A percentile compares a stretch with the other conserved stretches of the same genome.
Conservation (phyloP, 2,888 invertebrate species). For the Lydus trimaculatus region DNA sequence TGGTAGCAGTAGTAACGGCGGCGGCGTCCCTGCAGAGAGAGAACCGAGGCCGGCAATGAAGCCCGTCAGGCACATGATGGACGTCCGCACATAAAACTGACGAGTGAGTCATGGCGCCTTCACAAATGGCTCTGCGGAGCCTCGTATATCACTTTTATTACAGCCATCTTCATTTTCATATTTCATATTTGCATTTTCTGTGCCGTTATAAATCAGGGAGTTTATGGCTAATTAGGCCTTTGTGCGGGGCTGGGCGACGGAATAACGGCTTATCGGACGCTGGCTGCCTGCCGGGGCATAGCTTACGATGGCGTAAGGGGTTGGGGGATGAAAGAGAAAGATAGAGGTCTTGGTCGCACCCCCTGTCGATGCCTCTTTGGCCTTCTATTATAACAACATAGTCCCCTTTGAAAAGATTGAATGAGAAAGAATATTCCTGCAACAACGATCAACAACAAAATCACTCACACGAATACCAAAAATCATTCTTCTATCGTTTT, state of each 20-base stretch:
- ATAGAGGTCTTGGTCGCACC: conserved; percentile 12
- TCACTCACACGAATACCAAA: neutral
- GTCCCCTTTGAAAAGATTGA: conserved; percentile 3
- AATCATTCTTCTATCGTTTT: no score
- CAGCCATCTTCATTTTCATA: conserved; percentile 70
- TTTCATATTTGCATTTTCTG: conserved; percentile 69
- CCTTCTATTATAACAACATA: conserved; percentile 7
- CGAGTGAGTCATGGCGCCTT: conserved; percentile 73
- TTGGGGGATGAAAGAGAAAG: conserved; percentile 27
- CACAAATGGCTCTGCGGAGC: conserved; percentile 79
- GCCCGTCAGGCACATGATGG: conserved; percentile 74
- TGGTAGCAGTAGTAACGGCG: conserved; percentile 28
- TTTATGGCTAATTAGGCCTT: conserved; percentile 71
- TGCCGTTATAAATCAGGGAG: conserved; percentile 70
- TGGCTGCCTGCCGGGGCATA: conserved; percentile 34
- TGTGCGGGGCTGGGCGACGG: conserved; percentile 58
- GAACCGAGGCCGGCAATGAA: conserved; percentile 62
- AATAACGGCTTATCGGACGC: conserved; percentile 63
- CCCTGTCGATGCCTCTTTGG: conserved; percentile 29
- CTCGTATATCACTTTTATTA: conserved; percentile 83
- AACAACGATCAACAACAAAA: neutral
- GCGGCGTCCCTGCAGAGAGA: conserved; percentile 43
- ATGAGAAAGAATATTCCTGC: neutral
- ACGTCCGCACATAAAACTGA: conserved; percentile 78
- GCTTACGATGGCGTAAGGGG: conserved; percentile 15